phyloP scores from a whole-genome alignment of 2,888 invertebrate genomes.

The Cryptocephalus primarius region DNA sequence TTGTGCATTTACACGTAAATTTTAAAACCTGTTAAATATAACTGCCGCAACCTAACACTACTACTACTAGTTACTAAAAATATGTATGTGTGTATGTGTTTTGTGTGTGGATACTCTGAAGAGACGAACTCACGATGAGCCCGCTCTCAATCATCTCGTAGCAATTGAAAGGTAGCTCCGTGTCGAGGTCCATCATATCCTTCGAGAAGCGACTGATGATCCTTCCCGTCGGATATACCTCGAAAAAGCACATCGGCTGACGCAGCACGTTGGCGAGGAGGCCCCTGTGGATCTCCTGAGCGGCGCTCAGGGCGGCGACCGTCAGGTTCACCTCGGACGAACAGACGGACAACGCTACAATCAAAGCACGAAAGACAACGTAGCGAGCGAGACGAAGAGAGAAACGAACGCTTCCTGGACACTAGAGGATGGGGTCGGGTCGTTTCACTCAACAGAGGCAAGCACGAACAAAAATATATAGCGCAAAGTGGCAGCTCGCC shows the following conservation, averaged over 20 bases:
- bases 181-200: slow-evolving; percentile 56
- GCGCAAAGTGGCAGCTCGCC: no score
- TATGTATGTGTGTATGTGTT: no score
- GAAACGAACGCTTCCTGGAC: no score
- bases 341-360: slow-evolving; percentile 40
- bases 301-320: slow-evolving; percentile 48
- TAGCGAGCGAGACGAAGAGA: no score
- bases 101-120: slow-evolving; percentile 1
- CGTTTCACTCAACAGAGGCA: no score
- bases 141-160: slow-evolving; percentile 37
- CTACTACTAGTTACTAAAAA: no score
- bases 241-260: slow-evolving; percentile 59
- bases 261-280: slow-evolving; percentile 47
- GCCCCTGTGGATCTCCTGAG: slow-evolving; percentile 45
- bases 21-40: slow-evolving; percentile 22
- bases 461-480: no score
- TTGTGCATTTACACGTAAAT: no score
- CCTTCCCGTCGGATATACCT: slow-evolving; percentile 56
- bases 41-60: slow-evolving; percentile 17
- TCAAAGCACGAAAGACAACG: no score
- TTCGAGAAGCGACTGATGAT: slow-evolving; percentile 57
- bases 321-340: slow-evolving; percentile 46
- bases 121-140: slow-evolving; percentile 30
- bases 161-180: slow-evolving; percentile 43
- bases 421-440: no score